Evolutionary conservation across 2,888 invertebrate genomes (phyloP), one percentile per base, ranked within the genome.

Genomic region (Plebejus anna): DNA sequence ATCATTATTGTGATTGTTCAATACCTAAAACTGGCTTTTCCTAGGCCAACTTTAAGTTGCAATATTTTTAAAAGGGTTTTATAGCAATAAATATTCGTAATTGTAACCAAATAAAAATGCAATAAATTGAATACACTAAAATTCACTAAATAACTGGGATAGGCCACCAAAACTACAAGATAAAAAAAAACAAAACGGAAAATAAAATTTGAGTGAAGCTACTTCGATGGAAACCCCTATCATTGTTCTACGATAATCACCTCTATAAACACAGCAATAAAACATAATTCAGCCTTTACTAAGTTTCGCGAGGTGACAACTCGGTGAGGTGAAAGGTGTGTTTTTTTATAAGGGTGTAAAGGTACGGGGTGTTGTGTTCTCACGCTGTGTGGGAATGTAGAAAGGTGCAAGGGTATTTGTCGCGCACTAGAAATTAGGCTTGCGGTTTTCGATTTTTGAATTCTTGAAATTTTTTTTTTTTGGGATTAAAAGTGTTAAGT

Each of bases 321-420:
- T 80, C 78, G 76, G 80, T 83, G 87, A 80, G 86, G 85, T 88
- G 82, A 84, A 89, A 86, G 86, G 86, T 81, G 80, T 79, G 83
- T 90, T 88, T 88, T 47, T 89, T 85, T 82, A 78, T 78, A 76
- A 7, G 79, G 77, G 70, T 76, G 83, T 82, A 81, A 79, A 82
- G 83, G 81, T 84, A 88, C 90, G 84, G 87, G 88, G 89, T 87
- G 86, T 83, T 82, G 84, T 82, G 83, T 92, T 92, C 93, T 87
- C 93, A 92, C 92, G 92, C 83, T 89, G 89, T 93, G 92, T 93
- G 93, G 91, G 94, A 93, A 94, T 92, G 87, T 85, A 81, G 80
- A 85, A 89, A 91, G 91, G 92, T 90, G 91, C 88, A 90, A 91
- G 89, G 91, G 91, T 87, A 83, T 85, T 83, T 83, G 81, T 81